Evolutionary conservation across 2,113 vertebrate genomes (phyloP).

Genomic region (Paracanthobrama guichenoti): DNA sequence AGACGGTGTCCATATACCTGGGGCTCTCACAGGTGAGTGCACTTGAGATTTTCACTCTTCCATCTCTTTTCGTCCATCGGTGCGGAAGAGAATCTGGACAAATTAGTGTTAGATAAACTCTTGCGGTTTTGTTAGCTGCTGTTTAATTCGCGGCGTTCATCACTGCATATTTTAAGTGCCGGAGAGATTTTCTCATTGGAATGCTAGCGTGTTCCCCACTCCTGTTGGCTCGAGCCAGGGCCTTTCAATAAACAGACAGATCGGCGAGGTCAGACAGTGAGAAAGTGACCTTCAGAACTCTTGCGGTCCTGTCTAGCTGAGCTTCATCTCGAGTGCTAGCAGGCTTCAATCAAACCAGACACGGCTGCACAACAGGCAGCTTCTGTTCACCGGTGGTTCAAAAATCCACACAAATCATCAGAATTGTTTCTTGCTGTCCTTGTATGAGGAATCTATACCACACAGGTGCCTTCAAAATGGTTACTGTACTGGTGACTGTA

Average conservation of each 20-base stretch:
- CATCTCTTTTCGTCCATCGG: conserved; percentile 42
- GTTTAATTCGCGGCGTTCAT: conserved; percentile 65
- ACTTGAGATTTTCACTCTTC: conserved; percentile 1
- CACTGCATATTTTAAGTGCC: conserved; percentile 66
- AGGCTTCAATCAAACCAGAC: conserved; percentile 57
- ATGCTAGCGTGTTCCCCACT: conserved; percentile 20
- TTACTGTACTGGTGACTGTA: neutral
- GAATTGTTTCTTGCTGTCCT: conserved; percentile 1
- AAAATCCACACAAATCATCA: conserved; percentile 22
- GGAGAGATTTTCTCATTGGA: conserved; percentile 46
- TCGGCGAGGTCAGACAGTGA: conserved; percentile 59
- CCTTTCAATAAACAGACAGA: conserved; percentile 65
- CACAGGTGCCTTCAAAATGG: neutral
- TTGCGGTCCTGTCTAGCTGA: conserved; percentile 59
- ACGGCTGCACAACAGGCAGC: conserved; percentile 38
- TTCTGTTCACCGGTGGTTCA: conserved; percentile 46
- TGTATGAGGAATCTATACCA: neutral
- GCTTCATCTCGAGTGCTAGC: conserved; percentile 42
- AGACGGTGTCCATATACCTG: conserved; percentile 99
- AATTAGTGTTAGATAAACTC: conserved; percentile 71
- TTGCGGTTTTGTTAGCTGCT: conserved; percentile 62
- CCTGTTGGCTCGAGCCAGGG: conserved; percentile 59
- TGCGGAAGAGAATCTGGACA: conserved; percentile 67
- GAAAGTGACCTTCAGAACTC: conserved; percentile 65
- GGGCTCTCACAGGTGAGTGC: conserved; percentile 96